Conservation (phyloP, 2,888 invertebrate genomes). For the Stomorhina lunata region DNA sequence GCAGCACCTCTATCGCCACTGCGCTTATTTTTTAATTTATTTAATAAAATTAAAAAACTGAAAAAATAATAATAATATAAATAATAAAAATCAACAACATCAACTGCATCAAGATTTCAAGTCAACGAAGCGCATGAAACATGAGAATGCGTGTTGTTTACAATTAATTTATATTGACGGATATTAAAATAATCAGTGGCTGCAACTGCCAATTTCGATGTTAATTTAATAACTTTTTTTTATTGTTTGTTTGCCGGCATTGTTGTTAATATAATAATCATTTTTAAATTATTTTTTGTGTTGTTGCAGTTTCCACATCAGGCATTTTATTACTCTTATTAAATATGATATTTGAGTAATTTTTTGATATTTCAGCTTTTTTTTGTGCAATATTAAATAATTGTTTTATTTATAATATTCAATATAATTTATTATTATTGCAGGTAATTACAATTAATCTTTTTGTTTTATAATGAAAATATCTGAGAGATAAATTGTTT, state of each 20-base stretch:
- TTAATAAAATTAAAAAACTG: not conserved
- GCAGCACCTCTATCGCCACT: not conserved
- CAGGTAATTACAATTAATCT: not conserved
- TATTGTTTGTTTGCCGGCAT: not conserved
- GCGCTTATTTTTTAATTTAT: not conserved
- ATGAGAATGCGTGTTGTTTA: slow-evolving; percentile 59
- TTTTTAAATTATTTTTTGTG: slow-evolving; percentile 14
- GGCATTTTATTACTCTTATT: not conserved
- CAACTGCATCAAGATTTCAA: slow-evolving; percentile 32
- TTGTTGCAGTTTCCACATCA: not conserved
- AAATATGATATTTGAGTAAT: not conserved
- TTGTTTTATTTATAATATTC: not conserved
- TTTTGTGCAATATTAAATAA: not conserved
- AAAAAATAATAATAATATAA: slow-evolving; percentile 19
- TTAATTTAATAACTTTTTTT: slow-evolving; percentile 50
- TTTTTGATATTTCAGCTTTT: not conserved
- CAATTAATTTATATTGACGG: slow-evolving; percentile 64
- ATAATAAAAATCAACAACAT: not conserved
- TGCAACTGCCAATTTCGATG: slow-evolving; percentile 64
- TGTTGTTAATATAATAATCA: slow-evolving; percentile 47
- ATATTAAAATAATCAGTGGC: slow-evolving; percentile 66
- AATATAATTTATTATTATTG: slow-evolving; percentile 2
- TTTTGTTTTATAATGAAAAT: not conserved
- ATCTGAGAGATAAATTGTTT: not conserved
- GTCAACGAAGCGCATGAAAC: slow-evolving; percentile 44